Percentiles rank a stretch among this genome's conserved stretches.
Evolutionary conservation across 35 echinoderm and acorn worm genomes (phyloP).

Genomic region (Anneissia japonica): DNA sequence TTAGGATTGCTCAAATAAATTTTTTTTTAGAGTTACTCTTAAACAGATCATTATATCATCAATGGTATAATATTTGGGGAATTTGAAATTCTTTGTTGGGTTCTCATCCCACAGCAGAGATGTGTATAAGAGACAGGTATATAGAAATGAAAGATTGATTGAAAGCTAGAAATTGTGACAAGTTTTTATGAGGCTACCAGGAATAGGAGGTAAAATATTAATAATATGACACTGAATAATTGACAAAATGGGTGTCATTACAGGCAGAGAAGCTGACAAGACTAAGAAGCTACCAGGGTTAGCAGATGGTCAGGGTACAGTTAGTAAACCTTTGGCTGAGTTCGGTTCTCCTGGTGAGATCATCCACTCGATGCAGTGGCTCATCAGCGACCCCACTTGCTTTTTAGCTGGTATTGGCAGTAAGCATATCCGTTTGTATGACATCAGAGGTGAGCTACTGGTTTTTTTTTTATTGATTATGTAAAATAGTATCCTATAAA

Average conservation of each 20-base stretch:
- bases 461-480: background rate
- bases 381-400: constrained; percentile 32
- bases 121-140: too few relatives aligned
- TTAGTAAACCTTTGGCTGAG: background rate
- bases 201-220: too few relatives aligned
- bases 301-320: background rate
- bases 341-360: constrained; percentile 24
- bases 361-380: constrained; percentile 72
- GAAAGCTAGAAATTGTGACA: too few relatives aligned
- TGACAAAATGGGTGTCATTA: background rate
- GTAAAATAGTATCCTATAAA: background rate
- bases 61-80: too few relatives aligned
- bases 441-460: constrained; percentile 77
- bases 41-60: too few relatives aligned
- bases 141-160: too few relatives aligned
- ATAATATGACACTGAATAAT: too few relatives aligned
- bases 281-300: background rate
- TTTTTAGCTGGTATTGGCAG: constrained; percentile 63
- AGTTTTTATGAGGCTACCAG: too few relatives aligned
- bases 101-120: too few relatives aligned
- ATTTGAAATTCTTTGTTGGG: too few relatives aligned
- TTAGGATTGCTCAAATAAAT: too few relatives aligned
- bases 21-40: too few relatives aligned
- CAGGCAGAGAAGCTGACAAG: background rate
- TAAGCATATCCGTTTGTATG: constrained; percentile 67